These are phyloP conservation scores for Mythimna albipuncta DNA, from an alignment of 2,888 invertebrate species.

Conservation along the genomic window DNA sequence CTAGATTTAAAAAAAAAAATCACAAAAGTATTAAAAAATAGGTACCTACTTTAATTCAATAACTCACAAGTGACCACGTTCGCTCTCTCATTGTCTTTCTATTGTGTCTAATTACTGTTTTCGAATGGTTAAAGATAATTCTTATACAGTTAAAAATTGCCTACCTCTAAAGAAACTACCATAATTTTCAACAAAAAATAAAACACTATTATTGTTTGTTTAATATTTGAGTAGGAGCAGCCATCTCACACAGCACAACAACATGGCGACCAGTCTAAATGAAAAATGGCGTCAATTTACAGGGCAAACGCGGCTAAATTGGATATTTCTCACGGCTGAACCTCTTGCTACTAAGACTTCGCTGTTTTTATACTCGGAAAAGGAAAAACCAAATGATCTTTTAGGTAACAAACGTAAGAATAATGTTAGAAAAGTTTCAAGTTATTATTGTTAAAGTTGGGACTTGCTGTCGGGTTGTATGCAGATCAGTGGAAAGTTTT, in stretches of 20 bases:
- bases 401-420: conserved; percentile 47
- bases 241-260: conserved; percentile 66
- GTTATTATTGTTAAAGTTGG: conserved; percentile 40
- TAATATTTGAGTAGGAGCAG: conserved; percentile 61
- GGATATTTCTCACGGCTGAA: conserved; percentile 87
- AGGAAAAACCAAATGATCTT: conserved; percentile 58
- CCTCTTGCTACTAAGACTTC: conserved; percentile 73
- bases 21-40: neutral
- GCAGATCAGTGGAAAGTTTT: conserved; percentile 30
- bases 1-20: too few relatives aligned
- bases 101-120: too few relatives aligned
- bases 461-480: conserved; percentile 16
- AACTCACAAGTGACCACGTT: too few relatives aligned
- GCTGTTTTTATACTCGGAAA: conserved; percentile 70
- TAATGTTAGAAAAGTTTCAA: conserved; percentile 34
- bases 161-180: conserved; percentile 28
- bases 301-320: conserved; percentile 87
- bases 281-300: conserved; percentile 89
- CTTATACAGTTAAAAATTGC: conserved; percentile 4
- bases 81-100: too few relatives aligned
- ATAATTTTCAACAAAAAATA: conserved; percentile 47
- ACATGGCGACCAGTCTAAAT: conserved; percentile 81
- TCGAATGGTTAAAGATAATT: neutral
- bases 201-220: conserved; percentile 60
- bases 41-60: too few relatives aligned